Evolutionary conservation across 2,797 vertebrate species (phyloP), one percentile per base, ranked within the genome.

Genomic region (Capromys pilorides): DNA sequence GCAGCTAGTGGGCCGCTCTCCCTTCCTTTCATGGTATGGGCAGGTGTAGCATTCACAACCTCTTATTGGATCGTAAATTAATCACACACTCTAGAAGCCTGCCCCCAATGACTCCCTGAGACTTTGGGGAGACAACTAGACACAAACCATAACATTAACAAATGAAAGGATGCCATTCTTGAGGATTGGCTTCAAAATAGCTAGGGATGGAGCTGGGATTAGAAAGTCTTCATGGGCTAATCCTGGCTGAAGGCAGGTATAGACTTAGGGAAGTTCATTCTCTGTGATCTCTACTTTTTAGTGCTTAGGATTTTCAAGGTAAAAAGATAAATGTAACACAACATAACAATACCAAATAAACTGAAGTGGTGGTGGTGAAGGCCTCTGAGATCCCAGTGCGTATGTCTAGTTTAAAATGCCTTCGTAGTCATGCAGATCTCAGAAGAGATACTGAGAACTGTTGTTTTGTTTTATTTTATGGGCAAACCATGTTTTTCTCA

Each of bases 141-240:
- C 13, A 57, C 54, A 57, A 16, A 57, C 54, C 14, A 1, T 57
- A 57, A 18, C 54, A 57, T 57, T 57, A 94, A 83, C 81, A 36
- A 24, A 39, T 71, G n/a, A 91, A 92, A 96, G 89, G 22, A 81
- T 71, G 22, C 73, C 59, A 88, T 73, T 36, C 57, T 71, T 87
- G 24, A 31, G 39, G 1, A 95, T 41, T 81, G 26, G 2, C 49
- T 96, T 95, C 89, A 88, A 93, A 96, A 88, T 82, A 88, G 85
- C 73, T 86, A 28, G 21, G 24, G 83, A 49, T 39, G 22, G 31
- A 24, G 64, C 31, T 67, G 26, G 36, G 24, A 59, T 77, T 22
- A 9, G 87, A 79, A 88, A 33, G 21, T 75, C 1, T 12, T 39
- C 12, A n/a, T 41, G 22, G 66, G 33, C 51, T 77, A 54, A 77